Percentiles rank a stretch among this genome's conserved stretches.
phyloP scores from a whole-genome alignment of 2,888 invertebrate genomes.

The Orthosia gracilis region DNA sequence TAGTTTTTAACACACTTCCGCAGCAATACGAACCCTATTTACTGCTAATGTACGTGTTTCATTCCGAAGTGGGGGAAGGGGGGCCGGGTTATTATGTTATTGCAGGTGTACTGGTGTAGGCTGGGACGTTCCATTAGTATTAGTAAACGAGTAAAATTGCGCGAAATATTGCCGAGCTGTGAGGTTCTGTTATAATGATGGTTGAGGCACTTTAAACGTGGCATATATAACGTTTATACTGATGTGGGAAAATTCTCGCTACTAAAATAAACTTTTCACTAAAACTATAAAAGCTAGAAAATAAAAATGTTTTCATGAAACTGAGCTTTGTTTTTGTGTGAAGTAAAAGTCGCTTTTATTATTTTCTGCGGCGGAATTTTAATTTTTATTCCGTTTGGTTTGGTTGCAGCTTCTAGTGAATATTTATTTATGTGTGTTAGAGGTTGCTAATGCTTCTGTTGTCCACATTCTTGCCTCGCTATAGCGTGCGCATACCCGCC shows the following conservation, averaged over 20 bases:
- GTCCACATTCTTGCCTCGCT: constrained; percentile 20
- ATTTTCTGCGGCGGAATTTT: constrained; percentile 12
- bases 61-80: constrained; percentile 43
- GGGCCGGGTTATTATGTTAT: constrained; percentile 31
- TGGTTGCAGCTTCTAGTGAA: constrained; percentile 6
- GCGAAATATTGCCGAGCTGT: not conserved
- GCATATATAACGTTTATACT: not conserved
- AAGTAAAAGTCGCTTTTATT: constrained; percentile 11
- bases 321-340: not conserved
- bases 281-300: not conserved
- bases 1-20: constrained; percentile 67
- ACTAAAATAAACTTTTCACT: not conserved
- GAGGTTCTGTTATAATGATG: not conserved
- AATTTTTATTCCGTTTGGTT: not conserved
- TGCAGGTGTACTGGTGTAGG: not conserved
- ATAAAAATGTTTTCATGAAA: not conserved
- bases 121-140: not conserved
- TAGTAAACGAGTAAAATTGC: not conserved
- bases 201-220: not conserved
- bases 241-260: not conserved
- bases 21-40: constrained; percentile 58
- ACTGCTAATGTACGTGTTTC: constrained; percentile 51
- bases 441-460: not conserved
- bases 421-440: constrained; percentile 8
- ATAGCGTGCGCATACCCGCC: not conserved